Evolutionary conservation across 2,113 vertebrate genomes (phyloP), one percentile per base, ranked within the genome.

Genomic region (Eulacestoma nigropectus): DNA sequence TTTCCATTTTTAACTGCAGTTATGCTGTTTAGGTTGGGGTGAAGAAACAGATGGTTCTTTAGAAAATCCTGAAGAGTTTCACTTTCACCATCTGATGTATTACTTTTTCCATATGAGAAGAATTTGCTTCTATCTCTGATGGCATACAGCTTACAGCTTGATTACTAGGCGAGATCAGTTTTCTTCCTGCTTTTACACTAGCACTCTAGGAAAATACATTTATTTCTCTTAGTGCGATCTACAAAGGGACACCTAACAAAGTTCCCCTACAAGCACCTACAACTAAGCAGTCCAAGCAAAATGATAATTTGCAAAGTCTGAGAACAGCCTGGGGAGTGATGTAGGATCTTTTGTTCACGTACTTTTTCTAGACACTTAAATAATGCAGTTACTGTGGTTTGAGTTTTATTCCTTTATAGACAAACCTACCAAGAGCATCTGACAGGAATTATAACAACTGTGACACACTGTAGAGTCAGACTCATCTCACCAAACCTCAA

Each of bases 1-100:
- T 65, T 94, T 91, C 91, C 82, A 50, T 92, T 97, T 93, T 93
- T 83, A 97, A 47, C 93, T 74, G 67, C 41, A 64, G 46, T 59
- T 78, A 50, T 5, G 13, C 30, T 76, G 41, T 72, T 91, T 77
- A 75, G 49, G 12, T 18, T 72, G 32, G n/a, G 53, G 68, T 56
- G 60, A 87, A 90, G 89, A 89, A 84, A 56, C 37, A 70, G 39
- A 56, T 76, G 33, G 47, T 52, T 49, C 53, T 64, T 59, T 5
- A 78, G 42, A 53, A 62, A 89, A 72, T 47, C 18, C 41, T 49
- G 41, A 68, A 21, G 37, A 67, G 39, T 44, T 90, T 92, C 19
- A 55, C 50, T 85, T 41, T 60, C 26, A 63, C n/a, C 19, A 53
- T 57, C 37, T 73, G n/a, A 62, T 33, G 16, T 21, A 64, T 56